Base-by-base conservation (phyloP, 1,140 invertebrate species). In the Saccostrea cuccullata region DNA sequence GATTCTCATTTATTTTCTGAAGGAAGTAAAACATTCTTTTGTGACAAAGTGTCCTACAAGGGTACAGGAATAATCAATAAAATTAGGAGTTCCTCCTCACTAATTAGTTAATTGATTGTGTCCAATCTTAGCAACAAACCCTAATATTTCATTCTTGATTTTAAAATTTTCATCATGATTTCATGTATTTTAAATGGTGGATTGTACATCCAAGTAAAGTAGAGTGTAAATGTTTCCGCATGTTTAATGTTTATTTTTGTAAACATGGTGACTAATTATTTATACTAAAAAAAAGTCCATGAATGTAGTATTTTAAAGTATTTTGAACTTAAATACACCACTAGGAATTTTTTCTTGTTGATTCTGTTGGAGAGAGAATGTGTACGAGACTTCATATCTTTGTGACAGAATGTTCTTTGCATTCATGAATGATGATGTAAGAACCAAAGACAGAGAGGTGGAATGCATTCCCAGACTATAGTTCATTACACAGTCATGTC, bases 391-490 rank as follows among this genome's bases (percentile, higher is more conserved):
- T 64, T 64, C 58, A 64, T 17, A 17, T 6, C n/a, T 20, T 64
- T 6, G 15, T 20, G 58, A 64, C 15, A n/a, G n/a, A n/a, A 20
- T 64, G 17, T n/a, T 64, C 17, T 6, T 0, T 64, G 15, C 58
- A 73, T 73, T 73, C 70, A 36, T 73, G 13, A 73, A 73, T 30
- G 23, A 73, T 73, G 70, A 73, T 73, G 15, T 26, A 73, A 30
- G 58, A 64, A 64, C 15, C 58, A 64, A 20, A 17, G 17, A 64
- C 20, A 64, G 17, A 64, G 58, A 15, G 9, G 23, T 40, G 26
- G 30, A 30, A 73, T 73, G 70, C 70, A 73, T 73, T 73, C 70
- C 12, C 70, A 73, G 70, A 30, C 30, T 15, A 30, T 15, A 73
- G 30, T 73, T 73, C 70, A 30, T 73, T 30, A 8, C 70, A 73